Conservation (phyloP, 1,140 invertebrate species). For the Acyrthosiphon pisum region DNA sequence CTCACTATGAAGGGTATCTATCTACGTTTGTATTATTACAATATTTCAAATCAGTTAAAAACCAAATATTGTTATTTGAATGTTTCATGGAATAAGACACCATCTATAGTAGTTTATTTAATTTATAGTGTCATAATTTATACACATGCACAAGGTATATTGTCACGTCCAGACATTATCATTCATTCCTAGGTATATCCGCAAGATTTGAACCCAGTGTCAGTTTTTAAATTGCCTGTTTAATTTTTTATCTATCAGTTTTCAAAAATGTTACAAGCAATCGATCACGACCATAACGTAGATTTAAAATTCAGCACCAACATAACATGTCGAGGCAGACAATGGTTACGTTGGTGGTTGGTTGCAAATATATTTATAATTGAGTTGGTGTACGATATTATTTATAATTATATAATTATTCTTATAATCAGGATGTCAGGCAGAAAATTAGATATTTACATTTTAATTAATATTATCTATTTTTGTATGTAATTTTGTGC, state of each 20-base stretch:
- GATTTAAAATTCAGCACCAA: slow-evolving; percentile 2
- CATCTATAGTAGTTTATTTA: not conserved
- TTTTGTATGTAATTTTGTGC: not conserved
- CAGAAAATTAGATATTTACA: not conserved
- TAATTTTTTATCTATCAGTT: slow-evolving; percentile 23
- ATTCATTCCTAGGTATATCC: not conserved
- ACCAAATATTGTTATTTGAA: slow-evolving; percentile 9
- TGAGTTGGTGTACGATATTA: not conserved
- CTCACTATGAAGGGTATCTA: not conserved
- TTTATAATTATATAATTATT: not conserved
- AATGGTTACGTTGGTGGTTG: not conserved
- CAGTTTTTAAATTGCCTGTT: slow-evolving; percentile 39
- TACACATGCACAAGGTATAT: not conserved
- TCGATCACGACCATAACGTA: not conserved
- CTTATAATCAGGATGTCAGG: not conserved
- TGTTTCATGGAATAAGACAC: not conserved
- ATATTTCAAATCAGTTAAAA: not conserved
- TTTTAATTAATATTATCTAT: not conserved
- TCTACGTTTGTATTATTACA: slow-evolving; percentile 14
- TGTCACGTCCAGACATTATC: slow-evolving; percentile 4
- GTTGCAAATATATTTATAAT: not conserved
- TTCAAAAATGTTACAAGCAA: not conserved
- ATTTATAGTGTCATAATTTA: not conserved
- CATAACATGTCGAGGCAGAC: not conserved
- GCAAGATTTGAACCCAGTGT: not conserved